Base-by-base conservation (phyloP, 2,113 vertebrate species). In the Phrynocephalus versicolor region DNA sequence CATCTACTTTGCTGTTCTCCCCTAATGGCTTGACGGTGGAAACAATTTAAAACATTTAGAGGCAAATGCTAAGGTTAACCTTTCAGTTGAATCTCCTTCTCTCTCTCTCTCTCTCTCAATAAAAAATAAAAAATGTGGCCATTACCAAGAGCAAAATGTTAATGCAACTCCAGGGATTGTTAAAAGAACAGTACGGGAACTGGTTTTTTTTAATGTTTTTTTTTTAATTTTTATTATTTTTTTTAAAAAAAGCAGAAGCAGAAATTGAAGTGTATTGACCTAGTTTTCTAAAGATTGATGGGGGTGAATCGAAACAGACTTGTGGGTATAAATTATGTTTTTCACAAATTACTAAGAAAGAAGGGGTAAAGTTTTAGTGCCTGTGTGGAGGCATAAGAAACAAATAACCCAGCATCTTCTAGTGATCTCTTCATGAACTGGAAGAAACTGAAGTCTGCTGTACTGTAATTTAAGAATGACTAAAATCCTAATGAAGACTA, bases 261-360 rank as follows among this genome's bases (percentile, higher is more conserved):
- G 57, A 70, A 87, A 90, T 89, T 88, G 21, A 89, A 94, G 94
- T 89, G 35, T 84, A 92, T 75, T 91, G 92, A 89, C 88, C 84
- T 92, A 73, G 90, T 94, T 94, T 92, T 57, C 64, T 64, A 82
- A 39, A 1, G 0, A 58, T 62, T 80, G 41, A 67, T 89, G 88
- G 77, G 88, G 72, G 27, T 87, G 5, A 41, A 65, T 21, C 23
- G 60, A 85, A 91, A 79, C 88, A 84, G 85, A 83, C 3, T 12
- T 90, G 25, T 62, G 87, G 7, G 9, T 51, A 85, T 89, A 87
- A 91, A 91, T 92, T 89, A 88, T 87, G 21, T 67, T 89, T 90
- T 90, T 90, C 83, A 9, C 88, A 0, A 51, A 67, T 76, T 45
- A 86, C 65, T 2, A 72, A 27, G 81, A 33, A 27, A 87, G 23